These are phyloP conservation scores for Dermochelys coriacea DNA, from an alignment of 2,797 vertebrate genomes.

Conservation along the genomic window DNA sequence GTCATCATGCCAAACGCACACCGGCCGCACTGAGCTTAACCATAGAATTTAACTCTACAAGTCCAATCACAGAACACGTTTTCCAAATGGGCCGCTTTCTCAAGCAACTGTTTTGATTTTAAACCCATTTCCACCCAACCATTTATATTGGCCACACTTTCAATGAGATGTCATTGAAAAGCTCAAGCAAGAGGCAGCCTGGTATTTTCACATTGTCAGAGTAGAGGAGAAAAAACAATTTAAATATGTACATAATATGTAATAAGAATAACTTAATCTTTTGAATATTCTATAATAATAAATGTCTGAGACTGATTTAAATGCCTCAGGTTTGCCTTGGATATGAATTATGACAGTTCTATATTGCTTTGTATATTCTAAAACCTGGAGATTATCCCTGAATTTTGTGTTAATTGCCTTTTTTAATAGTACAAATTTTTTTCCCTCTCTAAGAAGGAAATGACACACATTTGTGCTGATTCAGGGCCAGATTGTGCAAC, in stretches of 20 bases:
- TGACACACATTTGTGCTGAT: not conserved
- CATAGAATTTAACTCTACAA: not conserved
- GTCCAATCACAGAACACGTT: not conserved
- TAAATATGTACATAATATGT: not conserved
- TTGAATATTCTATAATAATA: not conserved
- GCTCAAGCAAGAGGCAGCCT: not conserved
- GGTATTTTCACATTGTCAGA: not conserved
- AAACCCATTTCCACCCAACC: not conserved
- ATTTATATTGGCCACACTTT: not conserved
- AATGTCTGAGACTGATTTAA: not conserved
- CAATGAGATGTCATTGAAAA: not conserved
- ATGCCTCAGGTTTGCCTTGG: not conserved
- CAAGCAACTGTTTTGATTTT: not conserved
- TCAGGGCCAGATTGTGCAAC: not conserved
- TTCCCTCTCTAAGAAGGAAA: accelerated
- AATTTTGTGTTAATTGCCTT: not conserved
- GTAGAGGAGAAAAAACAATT: not conserved
- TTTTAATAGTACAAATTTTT: conserved; percentile 12
- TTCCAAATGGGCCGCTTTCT: not conserved
- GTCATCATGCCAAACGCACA: not conserved
- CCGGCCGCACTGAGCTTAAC: not conserved
- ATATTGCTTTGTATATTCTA: not conserved
- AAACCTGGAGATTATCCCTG: not conserved
- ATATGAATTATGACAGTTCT: not conserved
- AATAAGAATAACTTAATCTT: not conserved